Evolutionary conservation across 2,888 invertebrate species (phyloP), one percentile per base, ranked within the genome.

Genomic region (Tiliacea aurago): DNA sequence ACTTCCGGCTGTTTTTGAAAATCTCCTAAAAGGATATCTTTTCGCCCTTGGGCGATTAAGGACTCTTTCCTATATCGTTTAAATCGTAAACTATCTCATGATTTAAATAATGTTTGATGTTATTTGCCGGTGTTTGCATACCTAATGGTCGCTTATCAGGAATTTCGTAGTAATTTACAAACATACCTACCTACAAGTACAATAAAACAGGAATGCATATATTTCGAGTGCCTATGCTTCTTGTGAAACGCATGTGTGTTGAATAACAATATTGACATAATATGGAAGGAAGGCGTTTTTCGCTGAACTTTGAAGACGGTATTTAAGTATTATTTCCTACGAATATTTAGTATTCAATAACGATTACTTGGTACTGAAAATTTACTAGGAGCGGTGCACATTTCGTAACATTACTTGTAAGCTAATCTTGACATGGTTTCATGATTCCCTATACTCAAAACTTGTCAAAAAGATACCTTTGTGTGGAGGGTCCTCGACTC

Each of bases 381-480:
- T 37, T 18, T 28, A 11, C n/a, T 13, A n/a, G 62, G 49, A 64
- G 55, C 10, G 37, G 47, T 23, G 18, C 43, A 49, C 37, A 45
- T 65, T 70, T 37, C 62, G 51, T 58, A 62, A 61, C 51, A 75
- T 70, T 69, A 70, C 73, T 69, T 71, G 43, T 71, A 72, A 86
- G 86, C 86, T 88, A 91, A 91, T 91, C 89, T 88, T 84, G 83
- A 83, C 86, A 87, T 85, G 84, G 86, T 87, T 88, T 86, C 77
- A 84, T 69, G 73, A 76, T 72, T 81, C 72, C 84, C 81, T 82
- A 81, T 79, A 86, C 85, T 86, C 81, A 81, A 78, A 90, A 90
- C 90, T 90, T 91, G 90, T 92, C 91, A 88, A 92, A 93, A 93
- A 92, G 93, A 95, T 93, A 94, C 93, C 94, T 94, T 93, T 90